Evolutionary conservation across 2,113 vertebrate species (phyloP).

Genomic region (Syngnathus floridae): DNA sequence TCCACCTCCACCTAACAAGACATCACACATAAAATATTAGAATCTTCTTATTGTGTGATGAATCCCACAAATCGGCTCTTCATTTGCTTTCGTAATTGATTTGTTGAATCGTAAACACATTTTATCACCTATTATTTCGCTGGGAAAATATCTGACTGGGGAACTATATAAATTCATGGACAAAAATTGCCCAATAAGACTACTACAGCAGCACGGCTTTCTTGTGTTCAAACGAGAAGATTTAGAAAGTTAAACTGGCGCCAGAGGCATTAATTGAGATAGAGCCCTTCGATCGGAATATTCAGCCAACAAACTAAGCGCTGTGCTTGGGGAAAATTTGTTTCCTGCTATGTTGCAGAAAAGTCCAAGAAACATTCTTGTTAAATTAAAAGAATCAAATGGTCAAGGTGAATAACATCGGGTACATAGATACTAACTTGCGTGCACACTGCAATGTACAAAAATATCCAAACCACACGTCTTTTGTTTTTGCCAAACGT

Average conservation of each 20-base stretch:
- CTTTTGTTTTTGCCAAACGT: neutral
- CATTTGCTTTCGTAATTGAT: neutral
- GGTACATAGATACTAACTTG: neutral
- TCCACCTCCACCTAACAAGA: slow-evolving; percentile 76
- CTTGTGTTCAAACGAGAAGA: neutral
- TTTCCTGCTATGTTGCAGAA: neutral
- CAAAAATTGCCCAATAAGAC: neutral
- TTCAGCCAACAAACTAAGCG: neutral
- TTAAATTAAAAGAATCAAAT: slow-evolving; percentile 3
- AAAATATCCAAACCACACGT: neutral
- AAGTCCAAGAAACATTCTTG: neutral
- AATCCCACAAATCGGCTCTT: too few relatives aligned
- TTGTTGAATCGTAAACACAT: neutral
- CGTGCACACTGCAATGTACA: too few relatives aligned
- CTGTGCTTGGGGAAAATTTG: neutral
- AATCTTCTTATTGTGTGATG: too few relatives aligned
- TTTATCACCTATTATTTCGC: neutral
- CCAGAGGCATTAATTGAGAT: slow-evolving; percentile 5
- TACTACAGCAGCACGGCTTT: neutral
- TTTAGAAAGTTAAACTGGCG: neutral
- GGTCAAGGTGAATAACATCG: neutral
- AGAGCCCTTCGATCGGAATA: neutral
- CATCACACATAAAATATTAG: neutral
- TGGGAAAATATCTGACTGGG: neutral
- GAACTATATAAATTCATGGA: neutral